phyloP scores from a whole-genome alignment of 2,888 invertebrate genomes.

The Dynastes tityus region DNA sequence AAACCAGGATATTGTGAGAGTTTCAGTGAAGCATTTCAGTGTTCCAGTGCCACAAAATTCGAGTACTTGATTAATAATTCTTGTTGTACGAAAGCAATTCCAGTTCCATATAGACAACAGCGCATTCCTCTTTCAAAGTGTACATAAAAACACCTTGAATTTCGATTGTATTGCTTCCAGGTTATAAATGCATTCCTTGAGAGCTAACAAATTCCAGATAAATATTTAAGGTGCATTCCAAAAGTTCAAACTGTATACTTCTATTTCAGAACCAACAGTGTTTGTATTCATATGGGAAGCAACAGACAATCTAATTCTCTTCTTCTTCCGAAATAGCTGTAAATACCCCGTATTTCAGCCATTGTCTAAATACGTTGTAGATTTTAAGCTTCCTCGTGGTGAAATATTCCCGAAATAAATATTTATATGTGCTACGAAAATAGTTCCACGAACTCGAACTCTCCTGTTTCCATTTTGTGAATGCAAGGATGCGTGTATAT shows the following conservation, averaged over 20 bases:
- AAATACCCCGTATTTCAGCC: conserved; percentile 9
- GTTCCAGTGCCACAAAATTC: too few relatives aligned
- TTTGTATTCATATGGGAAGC: background rate
- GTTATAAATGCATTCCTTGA: background rate
- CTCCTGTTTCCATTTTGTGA: background rate
- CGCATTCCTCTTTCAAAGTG: background rate
- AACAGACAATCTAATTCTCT: background rate
- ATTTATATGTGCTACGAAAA: conserved; percentile 30
- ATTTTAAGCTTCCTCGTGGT: conserved; percentile 31
- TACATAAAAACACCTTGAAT: background rate
- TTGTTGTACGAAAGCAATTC: background rate
- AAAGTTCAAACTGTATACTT: background rate
- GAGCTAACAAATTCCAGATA: background rate
- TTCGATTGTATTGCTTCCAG: background rate
- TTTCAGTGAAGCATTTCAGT: too few relatives aligned
- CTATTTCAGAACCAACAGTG: background rate
- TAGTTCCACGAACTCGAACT: conserved; percentile 17
- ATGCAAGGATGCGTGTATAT: background rate
- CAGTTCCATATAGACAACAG: background rate
- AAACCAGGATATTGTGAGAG: too few relatives aligned
- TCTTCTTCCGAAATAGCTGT: background rate
- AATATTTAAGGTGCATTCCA: conserved; percentile 5
- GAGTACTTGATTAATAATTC: too few relatives aligned
- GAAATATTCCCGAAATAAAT: conserved; percentile 28
- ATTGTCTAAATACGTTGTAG: conserved; percentile 2